A percentile compares a stretch with the other conserved stretches of the same genome.
These are phyloP conservation scores for Orgyia antiqua DNA, from an alignment of 2,888 invertebrate genomes.

Conservation along the genomic window DNA sequence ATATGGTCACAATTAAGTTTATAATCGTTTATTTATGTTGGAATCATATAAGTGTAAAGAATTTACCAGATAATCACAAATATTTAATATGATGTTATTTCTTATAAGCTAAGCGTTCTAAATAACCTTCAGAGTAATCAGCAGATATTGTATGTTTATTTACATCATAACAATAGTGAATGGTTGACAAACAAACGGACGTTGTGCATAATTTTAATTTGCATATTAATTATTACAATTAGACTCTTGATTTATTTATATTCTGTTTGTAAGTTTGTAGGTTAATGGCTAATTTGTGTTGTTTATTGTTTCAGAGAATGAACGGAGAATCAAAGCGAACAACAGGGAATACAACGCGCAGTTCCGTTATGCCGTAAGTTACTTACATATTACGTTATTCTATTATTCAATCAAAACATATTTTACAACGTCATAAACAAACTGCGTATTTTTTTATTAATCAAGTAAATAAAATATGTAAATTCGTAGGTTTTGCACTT, in stretches of 20 bases:
- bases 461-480: too few relatives aligned
- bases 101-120: too few relatives aligned
- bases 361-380: conserved; percentile 98
- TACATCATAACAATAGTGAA: conserved; percentile 6
- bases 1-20: too few relatives aligned
- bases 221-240: conserved; percentile 16
- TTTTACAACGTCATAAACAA: too few relatives aligned
- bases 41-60: too few relatives aligned
- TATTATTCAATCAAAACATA: too few relatives aligned
- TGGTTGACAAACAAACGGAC: conserved; percentile 9
- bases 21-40: too few relatives aligned
- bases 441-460: too few relatives aligned
- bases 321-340: conserved; percentile 97
- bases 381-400: conserved; percentile 1
- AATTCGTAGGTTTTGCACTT: too few relatives aligned
- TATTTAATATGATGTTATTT: too few relatives aligned
- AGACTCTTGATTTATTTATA: conserved; percentile 11
- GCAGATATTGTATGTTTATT: background rate
- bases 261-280: conserved; percentile 13
- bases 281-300: conserved; percentile 18
- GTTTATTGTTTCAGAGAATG: conserved; percentile 89
- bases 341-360: conserved; percentile 97
- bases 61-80: too few relatives aligned
- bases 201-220: conserved; percentile 10
- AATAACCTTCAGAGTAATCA: too few relatives aligned